A percentile compares a stretch with the other conserved stretches of the same genome.
phyloP scores from a whole-genome alignment of 1,140 invertebrate species.

The Trichonephila clavata region DNA sequence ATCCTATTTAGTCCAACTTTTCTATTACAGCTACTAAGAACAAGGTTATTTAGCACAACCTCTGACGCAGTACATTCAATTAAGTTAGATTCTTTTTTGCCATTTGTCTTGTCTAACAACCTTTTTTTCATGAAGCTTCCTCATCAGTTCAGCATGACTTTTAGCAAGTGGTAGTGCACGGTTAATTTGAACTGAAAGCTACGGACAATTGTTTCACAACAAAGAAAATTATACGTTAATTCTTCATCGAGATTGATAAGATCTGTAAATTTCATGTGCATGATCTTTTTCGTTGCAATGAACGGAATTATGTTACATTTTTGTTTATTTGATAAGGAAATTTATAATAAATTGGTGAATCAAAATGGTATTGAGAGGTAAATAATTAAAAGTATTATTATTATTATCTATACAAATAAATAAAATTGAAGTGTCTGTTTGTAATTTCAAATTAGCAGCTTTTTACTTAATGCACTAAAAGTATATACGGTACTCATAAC shows the following conservation, averaged over 20 bases:
- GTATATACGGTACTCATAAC: no score
- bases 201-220: not conserved
- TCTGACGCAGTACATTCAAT: not conserved
- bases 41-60: not conserved
- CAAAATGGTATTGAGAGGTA: no score
- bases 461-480: no score
- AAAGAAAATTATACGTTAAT: not conserved
- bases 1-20: not conserved
- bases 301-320: no score
- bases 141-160: not conserved
- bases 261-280: no score
- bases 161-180: not conserved
- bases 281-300: no score
- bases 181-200: not conserved
- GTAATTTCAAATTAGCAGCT: no score
- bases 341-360: no score
- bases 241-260: not conserved
- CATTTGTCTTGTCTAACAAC: not conserved
- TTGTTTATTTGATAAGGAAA: no score
- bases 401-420: no score
- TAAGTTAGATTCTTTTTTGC: slow-evolving; percentile 1
- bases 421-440: no score
- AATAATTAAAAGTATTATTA: no score
- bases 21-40: not conserved
- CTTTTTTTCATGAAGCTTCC: not conserved